Percentiles rank a stretch among this genome's conserved stretches.
Conservation (phyloP, 2,113 vertebrate species). For the Potamarius usumacintae region DNA sequence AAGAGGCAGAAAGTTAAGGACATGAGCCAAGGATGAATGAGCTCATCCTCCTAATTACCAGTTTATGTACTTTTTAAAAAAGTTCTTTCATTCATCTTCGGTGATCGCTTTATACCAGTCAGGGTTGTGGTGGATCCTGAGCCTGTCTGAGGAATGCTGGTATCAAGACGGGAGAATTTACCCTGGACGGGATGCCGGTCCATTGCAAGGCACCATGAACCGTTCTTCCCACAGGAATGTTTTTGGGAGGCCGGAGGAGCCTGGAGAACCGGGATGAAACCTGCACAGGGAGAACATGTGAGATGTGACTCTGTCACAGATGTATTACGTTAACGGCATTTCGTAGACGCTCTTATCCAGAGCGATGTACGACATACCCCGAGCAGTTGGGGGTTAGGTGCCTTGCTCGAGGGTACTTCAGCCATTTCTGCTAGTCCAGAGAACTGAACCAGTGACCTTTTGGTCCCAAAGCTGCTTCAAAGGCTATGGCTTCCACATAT, state of each 20-base stretch:
- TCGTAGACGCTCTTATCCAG: too few relatives aligned
- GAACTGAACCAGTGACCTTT: too few relatives aligned
- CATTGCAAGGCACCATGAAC: not conserved
- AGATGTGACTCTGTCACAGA: not conserved
- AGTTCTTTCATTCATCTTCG: not conserved
- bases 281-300: not conserved
- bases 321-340: too few relatives aligned
- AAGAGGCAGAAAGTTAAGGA: constrained; percentile 2
- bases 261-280: not conserved
- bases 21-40: not conserved
- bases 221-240: not conserved
- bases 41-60: constrained; percentile 5
- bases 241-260: not conserved
- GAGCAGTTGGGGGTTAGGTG: too few relatives aligned
- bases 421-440: too few relatives aligned
- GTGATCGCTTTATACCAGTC: not conserved
- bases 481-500: too few relatives aligned
- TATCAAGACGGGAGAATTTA: not conserved
- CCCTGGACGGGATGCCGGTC: not conserved
- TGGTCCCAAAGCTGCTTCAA: too few relatives aligned
- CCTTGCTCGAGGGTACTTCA: too few relatives aligned
- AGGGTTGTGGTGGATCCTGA: not conserved
- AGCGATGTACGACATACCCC: too few relatives aligned
- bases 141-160: not conserved
- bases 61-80: not conserved